These are phyloP conservation scores for Anolis sagrei DNA, from an alignment of 2,113 vertebrate species.

Conservation along the genomic window DNA sequence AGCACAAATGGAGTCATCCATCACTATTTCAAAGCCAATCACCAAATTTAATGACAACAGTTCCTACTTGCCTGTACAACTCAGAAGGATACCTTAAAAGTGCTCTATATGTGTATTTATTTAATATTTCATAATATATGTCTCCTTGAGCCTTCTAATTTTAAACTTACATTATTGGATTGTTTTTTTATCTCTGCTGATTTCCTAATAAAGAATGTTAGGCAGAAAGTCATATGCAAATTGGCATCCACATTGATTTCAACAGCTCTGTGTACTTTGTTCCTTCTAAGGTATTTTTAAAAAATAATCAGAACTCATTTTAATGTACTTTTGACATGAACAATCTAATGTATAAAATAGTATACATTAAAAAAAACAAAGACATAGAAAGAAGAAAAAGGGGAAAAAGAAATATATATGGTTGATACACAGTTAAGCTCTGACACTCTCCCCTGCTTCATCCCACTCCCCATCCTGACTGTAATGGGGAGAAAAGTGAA, in stretches of 20 bases:
- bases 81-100: not conserved
- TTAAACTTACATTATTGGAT: not conserved
- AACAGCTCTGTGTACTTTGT: not conserved
- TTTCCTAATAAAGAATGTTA: slow-evolving; percentile 16
- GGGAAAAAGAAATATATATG: too few species aligned
- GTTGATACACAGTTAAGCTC: too few species aligned
- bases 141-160: not conserved
- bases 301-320: too few species aligned
- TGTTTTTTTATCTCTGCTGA: not conserved
- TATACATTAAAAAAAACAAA: too few species aligned
- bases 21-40: slow-evolving; percentile 8
- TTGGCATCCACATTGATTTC: not conserved
- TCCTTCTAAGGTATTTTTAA: slow-evolving; percentile 13
- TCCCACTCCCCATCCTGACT: too few species aligned
- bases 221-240: not conserved
- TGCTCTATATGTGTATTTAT: not conserved
- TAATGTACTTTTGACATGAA: too few species aligned
- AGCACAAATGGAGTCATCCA: not conserved
- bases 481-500: too few species aligned
- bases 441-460: too few species aligned
- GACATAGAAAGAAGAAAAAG: too few species aligned
- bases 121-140: slow-evolving; percentile 14
- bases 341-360: too few species aligned
- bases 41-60: not conserved
- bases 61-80: not conserved